Base-by-base conservation (phyloP, 2,113 vertebrate genomes). In the Cottus gobio region DNA sequence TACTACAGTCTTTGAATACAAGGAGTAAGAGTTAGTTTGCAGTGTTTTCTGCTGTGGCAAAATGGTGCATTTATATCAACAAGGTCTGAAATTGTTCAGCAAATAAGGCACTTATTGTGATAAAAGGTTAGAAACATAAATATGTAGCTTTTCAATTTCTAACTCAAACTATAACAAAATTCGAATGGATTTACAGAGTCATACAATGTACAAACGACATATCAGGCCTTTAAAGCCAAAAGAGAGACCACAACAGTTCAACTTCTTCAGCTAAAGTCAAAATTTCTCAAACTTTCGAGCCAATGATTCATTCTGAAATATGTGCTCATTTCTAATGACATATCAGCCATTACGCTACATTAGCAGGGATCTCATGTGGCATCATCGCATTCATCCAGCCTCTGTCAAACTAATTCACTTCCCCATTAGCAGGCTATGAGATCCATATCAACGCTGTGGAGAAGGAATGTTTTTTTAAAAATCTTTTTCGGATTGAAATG, bases 381-480 rank as follows among this genome's bases (percentile, higher is more conserved):
- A 36, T 70, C 66, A 58, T 76, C 63, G 84, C 84, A 79, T 85
- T 87, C 67, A 63, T 88, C 72, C 30, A 20, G 75, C 48, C 68
- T n/a, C 68, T 83, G 80, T 82, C 80, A 87, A 67, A 74, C 72
- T 88, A 84, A 90, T 88, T 83, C 20, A 73, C 50, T 82, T 83
- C 50, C 44, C 67, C 78, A 84, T 90, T 85, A 90, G 67, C 3
- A 7, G 67, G 9, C 65, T 61, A 58, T 66, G 71, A 85, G 42
- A 73, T 71, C 72, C 62, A 79, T 84, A 82, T 85, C 82, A 77
- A 71, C n/a, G 2, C 26, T 8, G 52, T 28, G 31, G 26, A 16
- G 48, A 36, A 56, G 13, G 11, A 11, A 15, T 12, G 36, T n/a
- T 48, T 34, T 78, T 46, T 28, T n/a, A n/a, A n/a, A n/a, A n/a